These are phyloP conservation scores for Drosophila sordidapex DNA, from an alignment of 2,888 invertebrate genomes.

Conservation along the genomic window DNA sequence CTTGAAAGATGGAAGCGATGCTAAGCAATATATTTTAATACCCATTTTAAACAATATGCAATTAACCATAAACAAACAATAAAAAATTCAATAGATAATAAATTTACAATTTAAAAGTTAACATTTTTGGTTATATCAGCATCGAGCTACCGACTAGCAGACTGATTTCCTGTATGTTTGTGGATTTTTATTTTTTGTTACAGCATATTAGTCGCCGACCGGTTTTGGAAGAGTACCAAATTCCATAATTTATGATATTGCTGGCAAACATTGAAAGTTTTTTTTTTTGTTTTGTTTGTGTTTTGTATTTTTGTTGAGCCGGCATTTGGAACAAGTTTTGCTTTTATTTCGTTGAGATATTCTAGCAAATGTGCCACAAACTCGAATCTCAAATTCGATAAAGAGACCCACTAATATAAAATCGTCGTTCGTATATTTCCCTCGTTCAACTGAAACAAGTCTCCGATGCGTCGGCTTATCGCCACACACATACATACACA, in stretches of 20 bases:
- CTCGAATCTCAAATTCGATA: slow-evolving; percentile 18
- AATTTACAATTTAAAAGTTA: slow-evolving; percentile 4
- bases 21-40: not conserved
- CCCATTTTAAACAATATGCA: not conserved
- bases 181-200: slow-evolving; percentile 57
- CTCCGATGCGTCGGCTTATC: slow-evolving; percentile 43
- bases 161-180: slow-evolving; percentile 73
- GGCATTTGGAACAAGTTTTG: slow-evolving; percentile 61
- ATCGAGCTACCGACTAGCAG: not conserved
- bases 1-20: not conserved
- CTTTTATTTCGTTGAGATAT: slow-evolving; percentile 18
- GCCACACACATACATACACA: slow-evolving; percentile 1
- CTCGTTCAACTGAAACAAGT: slow-evolving; percentile 33
- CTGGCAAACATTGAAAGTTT: slow-evolving; percentile 53
- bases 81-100: not conserved
- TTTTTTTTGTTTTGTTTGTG: slow-evolving; percentile 2
- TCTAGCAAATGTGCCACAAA: slow-evolving; percentile 35
- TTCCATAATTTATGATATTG: slow-evolving; percentile 66
- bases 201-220: slow-evolving; percentile 53
- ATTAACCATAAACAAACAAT: not conserved
- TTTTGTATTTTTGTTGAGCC: slow-evolving; percentile 34
- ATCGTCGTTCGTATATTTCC: slow-evolving; percentile 9
- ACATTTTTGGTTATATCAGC: not conserved
- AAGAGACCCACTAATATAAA: slow-evolving; percentile 6
- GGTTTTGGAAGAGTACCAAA: slow-evolving; percentile 51